phyloP scores from a whole-genome alignment of 2,113 vertebrate genomes.

The Lagopus muta region DNA sequence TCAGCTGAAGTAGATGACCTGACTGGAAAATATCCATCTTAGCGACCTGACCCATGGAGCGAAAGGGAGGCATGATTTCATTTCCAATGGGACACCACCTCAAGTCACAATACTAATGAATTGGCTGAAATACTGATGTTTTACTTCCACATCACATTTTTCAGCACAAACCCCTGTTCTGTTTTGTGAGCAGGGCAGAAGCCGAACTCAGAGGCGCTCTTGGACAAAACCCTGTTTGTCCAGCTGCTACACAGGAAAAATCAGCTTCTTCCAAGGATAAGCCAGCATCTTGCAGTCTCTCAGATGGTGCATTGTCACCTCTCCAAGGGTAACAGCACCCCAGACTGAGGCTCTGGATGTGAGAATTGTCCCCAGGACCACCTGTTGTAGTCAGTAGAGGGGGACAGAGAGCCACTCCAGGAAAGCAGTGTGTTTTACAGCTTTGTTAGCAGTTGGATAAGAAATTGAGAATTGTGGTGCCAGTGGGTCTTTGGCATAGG shows the following conservation, averaged over 20 bases:
- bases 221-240: constrained; percentile 31
- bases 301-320: constrained; percentile 8
- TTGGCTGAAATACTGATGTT: background rate
- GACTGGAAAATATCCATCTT: background rate
- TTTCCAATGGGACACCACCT: background rate
- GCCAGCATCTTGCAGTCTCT: background rate
- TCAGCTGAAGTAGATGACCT: background rate
- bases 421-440: background rate
- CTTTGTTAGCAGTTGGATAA: background rate
- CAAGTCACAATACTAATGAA: background rate
- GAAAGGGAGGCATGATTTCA: background rate
- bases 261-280: background rate
- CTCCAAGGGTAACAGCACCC: constrained; percentile 32
- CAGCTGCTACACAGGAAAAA: constrained; percentile 16
- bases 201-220: background rate
- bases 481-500: background rate
- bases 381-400: constrained; percentile 34
- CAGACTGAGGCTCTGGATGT: background rate
- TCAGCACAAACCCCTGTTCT: background rate
- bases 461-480: background rate
- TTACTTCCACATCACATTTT: background rate
- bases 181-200: background rate
- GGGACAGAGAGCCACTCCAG: constrained; percentile 34
- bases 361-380: background rate
- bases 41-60: background rate